These are phyloP conservation scores for Dynastes tityus DNA, from an alignment of 2,888 invertebrate genomes.

Conservation along the genomic window DNA sequence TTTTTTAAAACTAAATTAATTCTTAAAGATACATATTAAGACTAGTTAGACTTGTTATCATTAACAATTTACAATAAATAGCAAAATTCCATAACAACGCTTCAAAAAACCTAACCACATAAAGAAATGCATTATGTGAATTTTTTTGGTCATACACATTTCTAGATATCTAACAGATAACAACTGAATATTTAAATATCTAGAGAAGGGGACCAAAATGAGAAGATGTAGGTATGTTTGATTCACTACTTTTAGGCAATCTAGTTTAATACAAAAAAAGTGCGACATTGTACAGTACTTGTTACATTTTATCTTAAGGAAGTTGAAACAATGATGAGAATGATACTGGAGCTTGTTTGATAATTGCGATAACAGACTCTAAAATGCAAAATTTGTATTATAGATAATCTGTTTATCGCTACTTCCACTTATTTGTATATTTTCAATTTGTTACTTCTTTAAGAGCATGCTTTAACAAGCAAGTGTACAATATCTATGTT, in stretches of 20 bases:
- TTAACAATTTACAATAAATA: constrained; percentile 19
- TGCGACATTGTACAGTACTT: too few relatives aligned
- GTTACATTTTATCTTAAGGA: neutral
- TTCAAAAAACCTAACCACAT: neutral
- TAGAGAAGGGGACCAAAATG: neutral
- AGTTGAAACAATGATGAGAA: neutral
- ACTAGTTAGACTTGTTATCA: constrained; percentile 1
- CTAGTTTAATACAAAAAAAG: too few relatives aligned
- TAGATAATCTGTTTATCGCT: neutral
- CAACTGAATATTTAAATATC: neutral
- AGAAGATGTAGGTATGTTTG: too few relatives aligned
- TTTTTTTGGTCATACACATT: neutral
- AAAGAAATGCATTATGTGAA: neutral
- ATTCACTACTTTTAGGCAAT: too few relatives aligned
- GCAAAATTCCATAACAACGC: neutral
- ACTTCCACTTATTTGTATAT: neutral
- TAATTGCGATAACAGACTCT: neutral
- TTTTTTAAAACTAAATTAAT: constrained; percentile 10
- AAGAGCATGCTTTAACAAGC: neutral
- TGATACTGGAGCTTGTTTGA: neutral
- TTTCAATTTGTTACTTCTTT: neutral
- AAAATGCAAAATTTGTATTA: neutral
- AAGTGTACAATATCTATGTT: neutral
- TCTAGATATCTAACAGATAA: neutral
- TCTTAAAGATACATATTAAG: neutral